Base-by-base conservation (phyloP, 2,797 vertebrate species). In the Clarias platycephalus region DNA sequence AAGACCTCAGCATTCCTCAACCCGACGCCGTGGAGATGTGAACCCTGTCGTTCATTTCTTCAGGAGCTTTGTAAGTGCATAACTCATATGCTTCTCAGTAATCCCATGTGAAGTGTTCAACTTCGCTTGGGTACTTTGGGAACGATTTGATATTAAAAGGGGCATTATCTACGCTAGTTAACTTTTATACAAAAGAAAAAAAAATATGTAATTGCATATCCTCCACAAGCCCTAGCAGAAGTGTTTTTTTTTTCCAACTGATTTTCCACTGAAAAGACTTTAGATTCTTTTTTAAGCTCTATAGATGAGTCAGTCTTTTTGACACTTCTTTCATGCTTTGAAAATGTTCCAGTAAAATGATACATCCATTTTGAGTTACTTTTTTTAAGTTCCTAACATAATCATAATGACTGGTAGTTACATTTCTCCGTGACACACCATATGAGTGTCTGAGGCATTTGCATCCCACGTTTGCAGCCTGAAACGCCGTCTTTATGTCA, bases 41-140 rank as follows among this genome's bases (percentile, higher is more conserved):
- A 96, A 95, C 57, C 94, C 94, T 26, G 93, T 96, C 88, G 86
- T 95, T 84, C 93, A 95, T 86, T 96, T 96, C 93, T 95, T 96
- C 93, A 94, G 95, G 92, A 95, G 91, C 93, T 89, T 95, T 76
- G 95, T 95, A 83, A 94, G 94, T 94, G 31, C 66, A 66, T 2
- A 63, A 26, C 44, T 26, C 77, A 44, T 28, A 18, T 22, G 9
- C 44, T 20, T 63, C 67, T 62, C 12, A 24, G 12, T 20, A 80
- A 77, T 80, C 64, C 60, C 71, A 68, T 58, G 22, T 81, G 58
- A 60, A 40, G 26, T 22, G 2, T 28, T 20, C n/a, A 49, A 53
- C 9, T 40, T 20, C 5, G 3, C 15, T 63, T 78, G 13, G 12
- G 18, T 57, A 78, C 13, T 40, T 40, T 40, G 24, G 22, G 13